Conservation (phyloP, 1,140 invertebrate genomes). For the Andrena cerasifolii region DNA sequence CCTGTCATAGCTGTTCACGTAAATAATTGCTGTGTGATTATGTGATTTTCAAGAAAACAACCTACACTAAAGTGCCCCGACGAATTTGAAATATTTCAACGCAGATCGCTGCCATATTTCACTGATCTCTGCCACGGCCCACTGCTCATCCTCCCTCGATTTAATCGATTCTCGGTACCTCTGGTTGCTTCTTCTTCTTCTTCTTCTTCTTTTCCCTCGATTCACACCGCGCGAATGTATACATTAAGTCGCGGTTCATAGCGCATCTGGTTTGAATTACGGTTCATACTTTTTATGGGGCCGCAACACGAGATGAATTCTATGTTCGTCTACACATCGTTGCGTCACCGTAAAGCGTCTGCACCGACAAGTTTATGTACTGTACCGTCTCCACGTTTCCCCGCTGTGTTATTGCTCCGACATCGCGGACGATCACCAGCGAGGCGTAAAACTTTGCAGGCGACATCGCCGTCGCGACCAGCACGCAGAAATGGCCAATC, state of each 20-base stretch:
- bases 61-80: neutral
- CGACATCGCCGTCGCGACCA: neutral
- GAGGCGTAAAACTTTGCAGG: neutral
- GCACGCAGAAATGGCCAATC: neutral
- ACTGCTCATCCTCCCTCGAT: neutral
- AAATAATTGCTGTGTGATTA: neutral
- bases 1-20: too few species aligned
- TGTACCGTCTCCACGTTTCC: neutral
- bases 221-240: constrained; percentile 29
- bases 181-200: constrained; percentile 25
- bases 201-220: constrained; percentile 30
- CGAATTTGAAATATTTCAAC: neutral
- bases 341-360: constrained; percentile 23
- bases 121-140: neutral
- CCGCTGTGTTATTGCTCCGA: constrained; percentile 25
- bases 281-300: constrained; percentile 54
- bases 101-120: constrained; percentile 10
- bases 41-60: neutral
- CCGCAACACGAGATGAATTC: constrained; percentile 32
- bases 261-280: constrained; percentile 70
- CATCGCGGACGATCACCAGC: neutral
- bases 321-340: constrained; percentile 36
- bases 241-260: constrained; percentile 66
- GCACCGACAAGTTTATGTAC: constrained; percentile 27
- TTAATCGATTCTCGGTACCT: constrained; percentile 32